A percentile compares a stretch with the other conserved stretches of the same genome.
Evolutionary conservation across 2,797 vertebrate species (phyloP).

Genomic region (Liasis olivaceus): DNA sequence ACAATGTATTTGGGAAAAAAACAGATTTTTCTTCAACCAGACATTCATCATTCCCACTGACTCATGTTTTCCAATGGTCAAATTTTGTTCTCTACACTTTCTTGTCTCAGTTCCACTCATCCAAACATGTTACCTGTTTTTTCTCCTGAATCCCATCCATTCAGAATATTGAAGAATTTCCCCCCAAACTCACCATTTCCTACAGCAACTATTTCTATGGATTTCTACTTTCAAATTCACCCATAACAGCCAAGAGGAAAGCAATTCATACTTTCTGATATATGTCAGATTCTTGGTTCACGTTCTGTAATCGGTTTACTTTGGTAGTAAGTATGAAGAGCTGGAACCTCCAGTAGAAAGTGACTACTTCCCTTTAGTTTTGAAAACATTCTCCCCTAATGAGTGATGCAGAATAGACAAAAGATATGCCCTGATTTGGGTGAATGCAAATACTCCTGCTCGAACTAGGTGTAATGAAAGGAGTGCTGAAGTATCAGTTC

Average conservation of each 20-base stretch:
- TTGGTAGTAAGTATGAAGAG: background rate
- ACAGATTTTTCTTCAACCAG: background rate
- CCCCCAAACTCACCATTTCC: background rate
- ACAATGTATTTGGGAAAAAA: background rate
- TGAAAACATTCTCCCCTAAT: background rate
- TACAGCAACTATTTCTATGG: background rate
- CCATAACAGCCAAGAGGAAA: background rate
- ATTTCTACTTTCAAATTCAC: background rate
- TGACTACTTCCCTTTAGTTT: background rate
- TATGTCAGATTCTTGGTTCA: background rate
- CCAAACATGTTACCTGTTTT: background rate
- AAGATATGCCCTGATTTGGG: background rate
- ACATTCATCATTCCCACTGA: background rate
- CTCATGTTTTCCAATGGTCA: background rate
- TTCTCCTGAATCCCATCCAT: background rate
- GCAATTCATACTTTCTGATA: background rate
- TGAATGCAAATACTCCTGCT: too few relatives aligned
- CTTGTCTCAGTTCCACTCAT: background rate
- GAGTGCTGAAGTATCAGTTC: background rate
- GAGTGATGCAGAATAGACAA: background rate
- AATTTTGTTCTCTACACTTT: background rate
- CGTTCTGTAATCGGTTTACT: background rate
- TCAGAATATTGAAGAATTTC: too few relatives aligned
- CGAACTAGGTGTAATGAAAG: background rate
- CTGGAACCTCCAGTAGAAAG: background rate